Evolutionary conservation across 2,113 vertebrate species (phyloP).

Genomic region (Triplophysa rosa): DNA sequence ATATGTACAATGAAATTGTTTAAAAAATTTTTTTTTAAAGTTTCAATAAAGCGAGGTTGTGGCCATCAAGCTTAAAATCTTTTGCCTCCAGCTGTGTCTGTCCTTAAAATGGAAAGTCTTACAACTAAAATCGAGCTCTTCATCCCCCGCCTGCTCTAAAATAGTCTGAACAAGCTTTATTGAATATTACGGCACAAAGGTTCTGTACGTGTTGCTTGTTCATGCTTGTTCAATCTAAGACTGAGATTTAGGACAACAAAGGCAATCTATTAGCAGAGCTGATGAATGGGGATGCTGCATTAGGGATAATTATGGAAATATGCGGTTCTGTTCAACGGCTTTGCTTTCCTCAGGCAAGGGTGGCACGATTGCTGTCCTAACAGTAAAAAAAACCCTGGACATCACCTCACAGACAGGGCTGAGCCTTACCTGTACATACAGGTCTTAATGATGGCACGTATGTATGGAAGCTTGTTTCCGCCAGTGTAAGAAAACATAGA

Average conservation of each 20-base stretch:
- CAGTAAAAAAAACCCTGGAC: slow-evolving; percentile 2
- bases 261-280: slow-evolving; percentile 23
- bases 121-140: background rate
- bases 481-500: too few species aligned
- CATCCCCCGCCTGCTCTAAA: background rate
- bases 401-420: slow-evolving; percentile 10
- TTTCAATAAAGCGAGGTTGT: too few species aligned
- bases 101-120: slow-evolving; percentile 13
- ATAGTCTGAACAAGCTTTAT: background rate
- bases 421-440: slow-evolving; percentile 18
- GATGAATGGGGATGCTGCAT: slow-evolving; percentile 25
- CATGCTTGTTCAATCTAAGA: background rate
- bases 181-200: slow-evolving; percentile 2
- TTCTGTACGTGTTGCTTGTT: slow-evolving; percentile 13
- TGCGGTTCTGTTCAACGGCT: slow-evolving; percentile 12
- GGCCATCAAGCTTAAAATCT: background rate
- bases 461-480: too few species aligned
- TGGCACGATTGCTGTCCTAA: background rate
- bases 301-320: slow-evolving; percentile 48
- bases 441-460: background rate
- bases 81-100: background rate
- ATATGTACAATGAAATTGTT: too few species aligned
- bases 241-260: background rate
- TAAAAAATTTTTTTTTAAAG: too few species aligned
- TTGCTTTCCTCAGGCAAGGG: slow-evolving; percentile 26